phyloP scores from a whole-genome alignment of 2,113 vertebrate species.

The Daubentonia madagascariensis region DNA sequence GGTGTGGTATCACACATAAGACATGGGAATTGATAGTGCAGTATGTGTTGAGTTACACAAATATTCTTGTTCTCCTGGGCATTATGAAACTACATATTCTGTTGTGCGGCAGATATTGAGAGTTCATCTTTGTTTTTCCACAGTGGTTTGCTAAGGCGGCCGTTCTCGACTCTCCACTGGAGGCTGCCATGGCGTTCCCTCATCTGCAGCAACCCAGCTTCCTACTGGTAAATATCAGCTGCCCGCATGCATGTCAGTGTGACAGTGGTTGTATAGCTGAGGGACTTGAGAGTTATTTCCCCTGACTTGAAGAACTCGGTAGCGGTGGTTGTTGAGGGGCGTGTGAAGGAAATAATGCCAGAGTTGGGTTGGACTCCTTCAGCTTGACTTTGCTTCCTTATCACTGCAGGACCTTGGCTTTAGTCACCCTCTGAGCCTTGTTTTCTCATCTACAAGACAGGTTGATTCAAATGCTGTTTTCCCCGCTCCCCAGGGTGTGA shows the following conservation, averaged over 20 bases:
- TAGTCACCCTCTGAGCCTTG: background rate
- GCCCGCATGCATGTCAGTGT: rapidly evolving
- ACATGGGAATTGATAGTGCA: background rate
- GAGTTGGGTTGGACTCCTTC: background rate
- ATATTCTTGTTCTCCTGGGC: background rate
- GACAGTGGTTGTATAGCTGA: background rate
- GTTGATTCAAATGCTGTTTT: background rate
- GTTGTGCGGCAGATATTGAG: background rate
- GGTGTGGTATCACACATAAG: background rate
- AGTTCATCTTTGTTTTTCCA: background rate
- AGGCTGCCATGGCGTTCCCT: conserved; percentile 80
- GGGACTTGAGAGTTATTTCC: background rate
- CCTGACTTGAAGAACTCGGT: background rate
- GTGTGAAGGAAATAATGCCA: rapidly evolving
- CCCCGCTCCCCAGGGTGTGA: background rate
- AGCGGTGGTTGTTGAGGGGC: background rate
- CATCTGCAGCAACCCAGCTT: conserved; percentile 89
- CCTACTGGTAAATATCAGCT: conserved; percentile 85
- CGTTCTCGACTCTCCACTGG: background rate
- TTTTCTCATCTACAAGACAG: background rate
- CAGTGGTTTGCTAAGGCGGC: conserved; percentile 40
- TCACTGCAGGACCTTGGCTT: background rate
- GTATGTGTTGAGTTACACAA: background rate
- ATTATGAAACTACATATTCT: background rate
- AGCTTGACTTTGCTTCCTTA: background rate